These are phyloP conservation scores for Ellobium chinense DNA, from an alignment of 2,888 invertebrate species.

Conservation along the genomic window DNA sequence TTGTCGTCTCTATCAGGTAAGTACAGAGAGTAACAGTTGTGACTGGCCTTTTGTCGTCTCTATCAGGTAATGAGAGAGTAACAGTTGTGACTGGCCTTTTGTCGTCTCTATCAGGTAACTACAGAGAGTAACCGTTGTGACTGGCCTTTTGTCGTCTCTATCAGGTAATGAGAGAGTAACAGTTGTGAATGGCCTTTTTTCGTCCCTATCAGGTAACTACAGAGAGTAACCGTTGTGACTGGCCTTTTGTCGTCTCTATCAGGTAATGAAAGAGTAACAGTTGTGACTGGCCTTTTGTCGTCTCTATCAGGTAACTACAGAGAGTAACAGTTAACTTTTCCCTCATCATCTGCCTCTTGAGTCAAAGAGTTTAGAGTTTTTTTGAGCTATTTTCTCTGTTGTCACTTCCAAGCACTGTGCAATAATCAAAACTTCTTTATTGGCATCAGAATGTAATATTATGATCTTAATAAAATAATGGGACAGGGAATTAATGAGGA, in stretches of 20 bases:
- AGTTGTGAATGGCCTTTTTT: neutral
- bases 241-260: neutral
- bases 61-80: neutral
- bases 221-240: neutral
- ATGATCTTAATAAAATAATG: too few species aligned
- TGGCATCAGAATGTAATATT: too few species aligned
- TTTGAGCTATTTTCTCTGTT: neutral
- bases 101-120: too few species aligned
- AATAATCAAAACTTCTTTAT: too few species aligned
- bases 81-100: neutral
- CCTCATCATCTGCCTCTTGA: too few species aligned
- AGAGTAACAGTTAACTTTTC: too few species aligned
- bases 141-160: too few species aligned
- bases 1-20: neutral
- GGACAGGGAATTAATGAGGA: too few species aligned
- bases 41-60: slow-evolving; percentile 30
- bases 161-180: neutral
- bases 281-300: neutral
- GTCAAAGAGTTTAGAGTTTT: too few species aligned
- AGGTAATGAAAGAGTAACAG: neutral
- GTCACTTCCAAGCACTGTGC: too few species aligned
- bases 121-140: too few species aligned
- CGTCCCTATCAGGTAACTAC: slow-evolving; percentile 1
- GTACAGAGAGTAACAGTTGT: neutral
- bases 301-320: slow-evolving; percentile 1